These are phyloP conservation scores for Oxyteleia sp. DNA, from an alignment of 2,888 invertebrate genomes.

Conservation along the genomic window DNA sequence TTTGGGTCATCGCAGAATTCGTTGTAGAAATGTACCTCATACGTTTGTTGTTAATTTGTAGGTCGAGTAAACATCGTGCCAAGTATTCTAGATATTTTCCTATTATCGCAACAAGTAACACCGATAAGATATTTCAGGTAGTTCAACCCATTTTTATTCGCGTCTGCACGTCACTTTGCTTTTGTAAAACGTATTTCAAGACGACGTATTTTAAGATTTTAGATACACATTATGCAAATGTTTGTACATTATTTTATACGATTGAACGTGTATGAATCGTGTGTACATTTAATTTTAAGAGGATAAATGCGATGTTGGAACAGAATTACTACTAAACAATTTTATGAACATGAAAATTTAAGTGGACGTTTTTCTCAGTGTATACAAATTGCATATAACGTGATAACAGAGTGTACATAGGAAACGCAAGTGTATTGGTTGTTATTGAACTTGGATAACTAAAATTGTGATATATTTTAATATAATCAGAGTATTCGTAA, in stretches of 20 bases:
- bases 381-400: too few relatives aligned
- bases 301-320: too few relatives aligned
- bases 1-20: background rate
- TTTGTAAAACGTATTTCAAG: conserved; percentile 14
- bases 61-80: conserved; percentile 52
- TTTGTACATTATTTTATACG: conserved; percentile 24
- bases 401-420: too few relatives aligned
- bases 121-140: conserved; percentile 5
- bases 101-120: conserved; percentile 24
- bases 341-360: too few relatives aligned
- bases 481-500: too few relatives aligned
- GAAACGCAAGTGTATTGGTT: too few relatives aligned
- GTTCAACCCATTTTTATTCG: conserved; percentile 31
- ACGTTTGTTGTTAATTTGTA: conserved; percentile 57
- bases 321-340: too few relatives aligned
- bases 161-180: conserved; percentile 30
- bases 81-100: conserved; percentile 54
- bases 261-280: conserved; percentile 9
- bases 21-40: conserved; percentile 17
- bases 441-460: too few relatives aligned
- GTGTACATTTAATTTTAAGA: conserved; percentile 9
- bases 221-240: conserved; percentile 1
- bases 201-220: conserved; percentile 23
- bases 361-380: too few relatives aligned
- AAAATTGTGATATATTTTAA: too few relatives aligned